Base-by-base conservation (phyloP, 2,113 vertebrate species). In the Cyanistes caeruleus region DNA sequence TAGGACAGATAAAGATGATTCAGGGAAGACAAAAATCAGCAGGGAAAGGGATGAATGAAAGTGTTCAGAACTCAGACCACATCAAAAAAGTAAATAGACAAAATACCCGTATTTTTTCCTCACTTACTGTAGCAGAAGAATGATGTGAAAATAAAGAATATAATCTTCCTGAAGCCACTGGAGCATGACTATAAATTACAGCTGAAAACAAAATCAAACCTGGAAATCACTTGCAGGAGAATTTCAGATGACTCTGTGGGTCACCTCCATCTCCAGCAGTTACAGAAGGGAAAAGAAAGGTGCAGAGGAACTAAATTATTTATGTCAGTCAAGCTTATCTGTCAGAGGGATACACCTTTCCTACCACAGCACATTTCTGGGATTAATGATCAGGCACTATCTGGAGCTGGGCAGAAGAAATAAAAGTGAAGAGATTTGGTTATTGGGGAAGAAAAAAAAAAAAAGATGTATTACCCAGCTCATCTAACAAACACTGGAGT, bases 251-350 rank as follows among this genome's bases (percentile, higher is more conserved):
- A 22, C 41, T 91, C 87, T 64, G 64, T 89, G 85, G 83, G 90
- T 87, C 90, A 90, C 76, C 80, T 84, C 72, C 0, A 65, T 73
- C 88, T 90, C 76, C 93, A 95, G 83, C 56, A 93, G 88, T 73
- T 58, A 64, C 69, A 49, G 64, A 72, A 80, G 68, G 83, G 31
- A 65, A 76, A n/a, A 31, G 31, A 56, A 93, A 37, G 5, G 25
- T 55, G 68, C 20, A 79, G 41, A 73, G 53, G 27, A 94, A 64
- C 23, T 82, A 62, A 95, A 91, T 95, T 58, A 91, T 91, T 95
- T 85, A 49, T 82, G 77, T 91, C 91, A 81, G 31, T 95, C 87
- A 92, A 82, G 80, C 77, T 84, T 91, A 86, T 84, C 91, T 93
- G 81, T 43, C 81, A 87, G 44, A 67, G 58, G n/a, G 44, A n/a